phyloP scores from a whole-genome alignment of 2,113 vertebrate genomes.

The Eulacestoma nigropectus region DNA sequence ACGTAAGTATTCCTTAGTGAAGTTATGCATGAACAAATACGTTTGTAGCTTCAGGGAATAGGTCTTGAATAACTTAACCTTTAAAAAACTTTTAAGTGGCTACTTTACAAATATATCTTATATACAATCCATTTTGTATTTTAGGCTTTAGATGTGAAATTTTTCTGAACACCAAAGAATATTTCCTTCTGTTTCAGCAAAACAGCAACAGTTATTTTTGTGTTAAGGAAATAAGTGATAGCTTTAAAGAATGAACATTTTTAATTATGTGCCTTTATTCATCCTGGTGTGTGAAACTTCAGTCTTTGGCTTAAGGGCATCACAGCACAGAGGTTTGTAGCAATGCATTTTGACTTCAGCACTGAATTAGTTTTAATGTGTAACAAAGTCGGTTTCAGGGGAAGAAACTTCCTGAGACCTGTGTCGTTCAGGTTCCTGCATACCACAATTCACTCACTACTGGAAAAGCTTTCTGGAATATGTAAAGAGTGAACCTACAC shows the following conservation, averaged over 20 bases:
- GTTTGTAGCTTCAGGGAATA: conserved; percentile 21
- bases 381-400: background rate
- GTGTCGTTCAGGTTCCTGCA: background rate
- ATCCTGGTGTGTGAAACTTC: background rate
- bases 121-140: background rate
- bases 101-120: background rate
- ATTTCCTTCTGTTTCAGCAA: background rate
- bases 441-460: background rate
- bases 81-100: background rate
- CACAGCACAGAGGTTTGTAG: background rate
- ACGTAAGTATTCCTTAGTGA: background rate
- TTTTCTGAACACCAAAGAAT: background rate
- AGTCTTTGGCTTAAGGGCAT: background rate
- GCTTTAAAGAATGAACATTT: background rate
- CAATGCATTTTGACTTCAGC: background rate
- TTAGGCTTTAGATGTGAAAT: background rate
- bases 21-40: conserved; percentile 27
- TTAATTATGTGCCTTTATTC: background rate
- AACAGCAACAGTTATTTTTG: background rate
- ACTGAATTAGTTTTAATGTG: background rate
- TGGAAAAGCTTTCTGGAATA: background rate
- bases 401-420: background rate
- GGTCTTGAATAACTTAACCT: background rate
- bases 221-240: background rate
- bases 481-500: rapidly evolving